phyloP scores from a whole-genome alignment of 2,888 invertebrate genomes.

The Macrostomum cliftonense region DNA sequence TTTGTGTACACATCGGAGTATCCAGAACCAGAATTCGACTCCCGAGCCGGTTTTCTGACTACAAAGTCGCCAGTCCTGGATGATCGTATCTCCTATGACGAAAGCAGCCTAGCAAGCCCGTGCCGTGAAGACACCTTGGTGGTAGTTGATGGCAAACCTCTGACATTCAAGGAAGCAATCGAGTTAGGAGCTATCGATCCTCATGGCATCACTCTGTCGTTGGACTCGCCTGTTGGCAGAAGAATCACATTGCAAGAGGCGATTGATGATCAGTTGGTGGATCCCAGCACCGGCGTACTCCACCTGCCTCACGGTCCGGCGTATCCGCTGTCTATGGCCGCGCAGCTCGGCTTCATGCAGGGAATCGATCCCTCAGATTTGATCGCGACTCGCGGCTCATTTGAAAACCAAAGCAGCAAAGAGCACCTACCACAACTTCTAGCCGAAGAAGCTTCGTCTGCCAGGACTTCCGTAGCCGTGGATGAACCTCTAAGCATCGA shows the following conservation, averaged over 20 bases:
- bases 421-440: too few species aligned
- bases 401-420: too few species aligned
- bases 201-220: constrained; percentile 28
- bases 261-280: constrained; percentile 51
- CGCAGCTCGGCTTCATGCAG: neutral
- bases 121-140: constrained; percentile 3
- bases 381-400: neutral
- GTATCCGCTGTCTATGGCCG: neutral
- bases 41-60: too few species aligned
- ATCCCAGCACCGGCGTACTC: constrained; percentile 54
- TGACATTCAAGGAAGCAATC: constrained; percentile 63
- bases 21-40: too few species aligned
- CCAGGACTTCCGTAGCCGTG: too few species aligned
- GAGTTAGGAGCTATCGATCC: constrained; percentile 59
- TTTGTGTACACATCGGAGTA: too few species aligned
- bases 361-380: neutral
- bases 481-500: too few species aligned
- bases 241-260: neutral
- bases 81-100: too few species aligned
- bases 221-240: constrained; percentile 14
- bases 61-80: too few species aligned
- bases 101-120: constrained; percentile 10
- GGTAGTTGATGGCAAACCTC: constrained; percentile 47
- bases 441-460: too few species aligned
- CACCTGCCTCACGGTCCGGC: constrained; percentile 15